Evolutionary conservation across 2,888 invertebrate species (phyloP).

Genomic region (Carcina quercana): DNA sequence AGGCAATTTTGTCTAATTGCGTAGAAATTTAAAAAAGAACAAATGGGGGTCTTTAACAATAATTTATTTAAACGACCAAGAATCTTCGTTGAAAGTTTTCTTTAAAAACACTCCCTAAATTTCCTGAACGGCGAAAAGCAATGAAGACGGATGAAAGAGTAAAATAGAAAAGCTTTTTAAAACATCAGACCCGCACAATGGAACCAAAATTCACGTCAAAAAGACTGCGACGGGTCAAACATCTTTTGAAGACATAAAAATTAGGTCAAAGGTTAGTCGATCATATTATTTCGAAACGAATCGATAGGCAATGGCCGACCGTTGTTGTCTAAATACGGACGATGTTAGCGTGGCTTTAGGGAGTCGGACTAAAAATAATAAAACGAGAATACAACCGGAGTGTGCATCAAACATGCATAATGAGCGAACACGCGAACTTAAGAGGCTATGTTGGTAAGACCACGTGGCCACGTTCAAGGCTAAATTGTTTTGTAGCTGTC

Average conservation of each 20-base stretch:
- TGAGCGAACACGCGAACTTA: conserved; percentile 40
- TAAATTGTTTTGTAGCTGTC: too few species aligned
- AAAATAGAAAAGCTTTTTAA: not conserved
- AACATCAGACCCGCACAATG: not conserved
- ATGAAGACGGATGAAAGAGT: too few species aligned
- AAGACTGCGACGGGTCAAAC: not conserved
- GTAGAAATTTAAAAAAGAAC: too few species aligned
- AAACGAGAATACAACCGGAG: conserved; percentile 34
- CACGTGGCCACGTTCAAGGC: too few species aligned
- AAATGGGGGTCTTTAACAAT: too few species aligned
- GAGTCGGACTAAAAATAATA: conserved; percentile 59
- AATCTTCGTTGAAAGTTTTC: too few species aligned
- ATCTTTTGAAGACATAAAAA: conserved; percentile 6
- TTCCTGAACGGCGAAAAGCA: too few species aligned
- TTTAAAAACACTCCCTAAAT: too few species aligned
- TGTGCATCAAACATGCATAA: conserved; percentile 53
- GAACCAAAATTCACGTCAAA: too few species aligned
- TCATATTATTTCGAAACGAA: conserved; percentile 25
- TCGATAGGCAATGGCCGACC: conserved; percentile 46
- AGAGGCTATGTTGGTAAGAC: too few species aligned
- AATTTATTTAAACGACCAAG: too few species aligned
- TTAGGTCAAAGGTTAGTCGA: conserved; percentile 17
- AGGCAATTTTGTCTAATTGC: too few species aligned
- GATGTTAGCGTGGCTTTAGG: conserved; percentile 34
- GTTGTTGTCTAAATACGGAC: conserved; percentile 51